phyloP scores from a whole-genome alignment of 1,140 invertebrate species.

The Uloborus diversus region DNA sequence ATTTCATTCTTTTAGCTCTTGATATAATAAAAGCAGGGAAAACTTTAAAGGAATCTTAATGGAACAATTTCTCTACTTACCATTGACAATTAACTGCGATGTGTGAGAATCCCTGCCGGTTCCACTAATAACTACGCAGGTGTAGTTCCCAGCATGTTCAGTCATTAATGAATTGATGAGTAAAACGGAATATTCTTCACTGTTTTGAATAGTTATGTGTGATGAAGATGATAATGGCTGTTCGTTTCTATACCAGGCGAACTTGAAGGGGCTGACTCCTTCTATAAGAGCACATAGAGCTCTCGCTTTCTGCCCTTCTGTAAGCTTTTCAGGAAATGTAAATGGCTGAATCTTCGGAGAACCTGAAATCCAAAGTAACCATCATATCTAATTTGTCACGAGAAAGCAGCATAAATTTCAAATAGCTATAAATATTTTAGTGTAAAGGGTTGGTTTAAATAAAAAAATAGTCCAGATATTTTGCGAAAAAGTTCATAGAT shows the following conservation, averaged over 20 bases:
- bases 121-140: slow-evolving; percentile 72
- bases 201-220: not conserved
- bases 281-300: slow-evolving; percentile 44
- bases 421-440: no score
- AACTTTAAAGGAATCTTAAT: not conserved
- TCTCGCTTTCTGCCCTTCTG: slow-evolving; percentile 46
- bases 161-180: slow-evolving; percentile 6
- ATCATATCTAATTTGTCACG: no score
- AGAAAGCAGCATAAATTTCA: no score
- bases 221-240: not conserved
- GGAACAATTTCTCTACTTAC: slow-evolving; percentile 9
- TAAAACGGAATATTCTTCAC: slow-evolving; percentile 26
- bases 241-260: slow-evolving; percentile 55
- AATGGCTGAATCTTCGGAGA: slow-evolving; percentile 53
- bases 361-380: not conserved
- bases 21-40: not conserved
- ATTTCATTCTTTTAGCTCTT: no score
- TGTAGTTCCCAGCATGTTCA: slow-evolving; percentile 60
- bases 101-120: slow-evolving; percentile 62
- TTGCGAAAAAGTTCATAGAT: no score
- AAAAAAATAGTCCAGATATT: no score
- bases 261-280: slow-evolving; percentile 42
- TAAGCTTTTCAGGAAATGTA: slow-evolving; percentile 27
- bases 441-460: no score
- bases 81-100: slow-evolving; percentile 31